Percentiles rank a stretch among this genome's conserved stretches.
Evolutionary conservation across 1,140 invertebrate genomes (phyloP).

Genomic region (Pteromalus puparum): DNA sequence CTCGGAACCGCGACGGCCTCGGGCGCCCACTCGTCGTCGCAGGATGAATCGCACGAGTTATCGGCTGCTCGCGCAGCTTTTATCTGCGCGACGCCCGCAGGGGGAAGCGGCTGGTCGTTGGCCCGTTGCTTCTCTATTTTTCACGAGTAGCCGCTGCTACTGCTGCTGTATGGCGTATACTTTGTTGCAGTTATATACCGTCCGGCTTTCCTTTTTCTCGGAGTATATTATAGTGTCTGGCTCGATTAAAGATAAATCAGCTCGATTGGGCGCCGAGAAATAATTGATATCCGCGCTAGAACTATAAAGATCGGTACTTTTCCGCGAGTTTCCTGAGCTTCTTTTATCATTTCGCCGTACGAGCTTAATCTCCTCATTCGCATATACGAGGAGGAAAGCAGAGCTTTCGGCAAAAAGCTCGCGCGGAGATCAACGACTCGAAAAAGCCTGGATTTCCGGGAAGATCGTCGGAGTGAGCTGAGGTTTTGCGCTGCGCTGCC

Average conservation of each 20-base stretch:
- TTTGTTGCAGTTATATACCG: too few species aligned
- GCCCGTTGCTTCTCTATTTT: conserved; percentile 55
- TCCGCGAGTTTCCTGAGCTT: too few species aligned
- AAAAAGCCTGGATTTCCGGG: background rate
- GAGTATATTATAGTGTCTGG: too few species aligned
- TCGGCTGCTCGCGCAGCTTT: conserved; percentile 56
- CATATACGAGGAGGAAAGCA: too few species aligned
- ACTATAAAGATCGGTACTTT: too few species aligned
- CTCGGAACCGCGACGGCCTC: conserved; percentile 14
- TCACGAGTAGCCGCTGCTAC: background rate
- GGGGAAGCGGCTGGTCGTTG: conserved; percentile 67
- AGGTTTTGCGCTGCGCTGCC: background rate
- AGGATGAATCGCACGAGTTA: conserved; percentile 61
- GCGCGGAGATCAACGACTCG: background rate
- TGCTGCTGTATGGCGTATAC: too few species aligned
- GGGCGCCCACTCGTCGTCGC: conserved; percentile 55
- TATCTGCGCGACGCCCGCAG: conserved; percentile 54
- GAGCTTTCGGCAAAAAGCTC: background rate
- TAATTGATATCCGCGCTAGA: too few species aligned
- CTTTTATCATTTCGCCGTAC: too few species aligned
- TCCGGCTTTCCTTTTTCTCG: too few species aligned
- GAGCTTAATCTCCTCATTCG: too few species aligned
- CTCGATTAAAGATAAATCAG: too few species aligned
- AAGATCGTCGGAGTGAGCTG: background rate
- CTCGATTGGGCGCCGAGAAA: too few species aligned